Percentiles rank a stretch among this genome's conserved stretches.
phyloP scores from a whole-genome alignment of 2,888 invertebrate species.

The Acronicta alni region DNA sequence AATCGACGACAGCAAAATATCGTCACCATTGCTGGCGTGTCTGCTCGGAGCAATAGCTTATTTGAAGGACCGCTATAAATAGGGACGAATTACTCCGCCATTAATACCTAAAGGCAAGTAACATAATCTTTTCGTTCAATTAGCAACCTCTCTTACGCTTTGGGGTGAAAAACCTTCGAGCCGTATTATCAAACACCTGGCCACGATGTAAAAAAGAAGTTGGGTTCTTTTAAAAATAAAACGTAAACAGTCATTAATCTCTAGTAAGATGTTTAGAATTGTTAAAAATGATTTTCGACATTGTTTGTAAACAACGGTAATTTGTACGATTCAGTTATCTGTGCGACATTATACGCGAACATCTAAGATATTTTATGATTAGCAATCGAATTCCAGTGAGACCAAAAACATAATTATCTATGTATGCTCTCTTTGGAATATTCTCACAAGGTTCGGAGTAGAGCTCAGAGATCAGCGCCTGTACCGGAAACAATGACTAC shows the following conservation, averaged over 20 bases:
- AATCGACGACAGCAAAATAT: conserved; percentile 18
- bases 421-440: too few relatives aligned
- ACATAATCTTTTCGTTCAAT: conserved; percentile 71
- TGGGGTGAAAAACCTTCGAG: conserved; percentile 62
- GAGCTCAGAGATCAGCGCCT: too few relatives aligned
- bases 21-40: neutral
- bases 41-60: neutral
- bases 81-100: conserved; percentile 30
- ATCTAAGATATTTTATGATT: neutral
- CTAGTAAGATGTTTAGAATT: conserved; percentile 61
- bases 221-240: conserved; percentile 50
- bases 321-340: conserved; percentile 32
- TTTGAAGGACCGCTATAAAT: conserved; percentile 4
- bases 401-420: too few relatives aligned
- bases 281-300: conserved; percentile 59
- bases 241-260: conserved; percentile 62
- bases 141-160: conserved; percentile 61
- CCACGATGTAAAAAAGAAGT: conserved; percentile 56
- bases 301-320: conserved; percentile 67
- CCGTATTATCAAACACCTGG: conserved; percentile 71
- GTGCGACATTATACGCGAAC: conserved; percentile 8
- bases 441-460: too few relatives aligned
- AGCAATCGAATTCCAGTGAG: neutral
- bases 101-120: conserved; percentile 63
- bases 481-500: neutral